These are phyloP conservation scores for Drosophila seguyi DNA, from an alignment of 1,140 invertebrate species.

Conservation along the genomic window DNA sequence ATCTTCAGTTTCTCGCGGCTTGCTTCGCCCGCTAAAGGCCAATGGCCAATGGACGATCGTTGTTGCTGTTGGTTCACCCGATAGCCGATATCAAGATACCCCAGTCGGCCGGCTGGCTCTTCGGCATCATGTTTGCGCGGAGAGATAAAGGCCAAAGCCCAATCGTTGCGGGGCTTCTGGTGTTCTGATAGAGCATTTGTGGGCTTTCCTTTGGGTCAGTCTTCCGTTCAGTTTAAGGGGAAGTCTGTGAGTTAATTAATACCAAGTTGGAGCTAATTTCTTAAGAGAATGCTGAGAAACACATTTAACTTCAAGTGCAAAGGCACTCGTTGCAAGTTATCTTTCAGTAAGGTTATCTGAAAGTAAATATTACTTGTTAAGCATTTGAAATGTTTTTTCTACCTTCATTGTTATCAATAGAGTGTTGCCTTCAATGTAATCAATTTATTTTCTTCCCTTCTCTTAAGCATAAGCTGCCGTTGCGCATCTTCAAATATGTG, in stretches of 20 bases:
- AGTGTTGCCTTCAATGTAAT: background rate
- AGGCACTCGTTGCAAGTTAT: background rate
- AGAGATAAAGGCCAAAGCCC: slow-evolving; percentile 7
- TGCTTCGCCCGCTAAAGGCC: slow-evolving; percentile 37
- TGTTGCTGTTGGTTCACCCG: slow-evolving; percentile 33
- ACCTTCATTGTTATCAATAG: background rate
- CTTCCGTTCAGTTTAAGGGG: background rate
- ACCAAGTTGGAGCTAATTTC: background rate
- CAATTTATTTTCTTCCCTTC: no score
- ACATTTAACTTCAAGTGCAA: background rate
- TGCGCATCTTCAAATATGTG: no score
- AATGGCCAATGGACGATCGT: slow-evolving; percentile 59
- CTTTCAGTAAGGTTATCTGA: background rate
- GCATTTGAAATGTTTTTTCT: background rate
- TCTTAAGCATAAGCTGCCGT: no score
- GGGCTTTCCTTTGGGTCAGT: slow-evolving; percentile 20
- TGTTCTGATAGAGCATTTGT: slow-evolving; percentile 28
- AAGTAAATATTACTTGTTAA: background rate
- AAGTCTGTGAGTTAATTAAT: background rate
- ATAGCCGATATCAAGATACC: slow-evolving; percentile 41
- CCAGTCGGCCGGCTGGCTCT: background rate
- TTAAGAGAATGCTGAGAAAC: background rate
- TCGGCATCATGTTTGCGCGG: background rate
- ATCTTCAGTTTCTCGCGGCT: slow-evolving; percentile 23
- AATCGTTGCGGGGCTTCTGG: slow-evolving; percentile 31